Percentiles rank a stretch among this genome's conserved stretches.
Evolutionary conservation across 2,797 vertebrate species (phyloP).

Genomic region (Sternarchorhynchus goeldii): DNA sequence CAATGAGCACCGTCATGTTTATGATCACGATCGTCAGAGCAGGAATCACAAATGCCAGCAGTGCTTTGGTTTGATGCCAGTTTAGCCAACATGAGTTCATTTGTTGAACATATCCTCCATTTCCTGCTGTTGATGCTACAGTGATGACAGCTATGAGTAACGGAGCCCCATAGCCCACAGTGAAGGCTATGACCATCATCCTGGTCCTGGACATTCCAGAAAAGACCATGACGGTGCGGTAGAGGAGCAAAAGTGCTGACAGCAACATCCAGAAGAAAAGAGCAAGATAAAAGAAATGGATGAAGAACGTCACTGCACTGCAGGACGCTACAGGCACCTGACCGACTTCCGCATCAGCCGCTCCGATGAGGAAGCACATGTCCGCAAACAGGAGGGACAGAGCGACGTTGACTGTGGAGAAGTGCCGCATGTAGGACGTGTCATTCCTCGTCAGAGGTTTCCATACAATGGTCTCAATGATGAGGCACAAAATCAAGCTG

Average conservation of each 20-base stretch:
- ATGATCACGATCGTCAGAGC: conserved; percentile 81
- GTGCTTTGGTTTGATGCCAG: conserved; percentile 77
- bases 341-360: conserved; percentile 55
- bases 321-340: conserved; percentile 66
- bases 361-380: conserved; percentile 84
- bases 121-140: conserved; percentile 80
- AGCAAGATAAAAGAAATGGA: conserved; percentile 90
- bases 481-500: conserved; percentile 81
- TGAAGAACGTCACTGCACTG: conserved; percentile 83
- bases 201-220: conserved; percentile 75
- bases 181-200: conserved; percentile 81
- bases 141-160: conserved; percentile 83
- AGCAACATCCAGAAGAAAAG: conserved; percentile 95
- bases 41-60: conserved; percentile 87
- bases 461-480: conserved; percentile 86
- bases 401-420: conserved; percentile 86
- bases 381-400: conserved; percentile 84
- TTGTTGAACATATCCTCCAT: conserved; percentile 65
- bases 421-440: conserved; percentile 87
- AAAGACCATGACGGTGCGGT: conserved; percentile 82
- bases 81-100: conserved; percentile 82
- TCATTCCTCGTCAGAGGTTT: conserved; percentile 82
- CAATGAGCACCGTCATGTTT: conserved; percentile 79
- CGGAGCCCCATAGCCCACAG: conserved; percentile 84
- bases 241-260: conserved; percentile 85